A percentile compares a stretch with the other conserved stretches of the same genome.
Conservation (phyloP, 23 tunicate species). For the Diplosoma virens region DNA sequence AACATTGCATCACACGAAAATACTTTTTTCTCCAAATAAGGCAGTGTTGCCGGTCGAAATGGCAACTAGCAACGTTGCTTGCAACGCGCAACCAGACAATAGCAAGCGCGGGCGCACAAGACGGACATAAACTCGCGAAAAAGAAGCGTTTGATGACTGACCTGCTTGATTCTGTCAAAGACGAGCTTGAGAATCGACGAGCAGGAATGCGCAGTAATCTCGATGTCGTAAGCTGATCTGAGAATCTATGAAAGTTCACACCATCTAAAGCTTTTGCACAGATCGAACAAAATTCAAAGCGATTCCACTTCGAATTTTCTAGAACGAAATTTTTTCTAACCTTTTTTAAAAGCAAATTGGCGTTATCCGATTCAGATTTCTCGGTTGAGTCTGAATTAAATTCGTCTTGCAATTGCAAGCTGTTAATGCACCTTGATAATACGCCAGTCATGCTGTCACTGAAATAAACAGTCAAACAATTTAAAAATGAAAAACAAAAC, state of each 20-base stretch:
- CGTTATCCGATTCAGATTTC: conserved; percentile 13
- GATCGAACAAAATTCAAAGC: too few relatives aligned
- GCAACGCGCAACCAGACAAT: too few relatives aligned
- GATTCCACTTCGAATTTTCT: too few relatives aligned
- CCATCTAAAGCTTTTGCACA: too few relatives aligned
- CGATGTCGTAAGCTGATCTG: conserved; percentile 57
- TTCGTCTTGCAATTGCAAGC: conserved; percentile 30
- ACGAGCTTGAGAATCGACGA: conserved; percentile 40
- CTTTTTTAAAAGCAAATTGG: conserved; percentile 20
- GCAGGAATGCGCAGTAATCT: conserved; percentile 55
- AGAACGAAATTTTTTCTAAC: too few relatives aligned
- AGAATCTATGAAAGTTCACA: conserved; percentile 44
- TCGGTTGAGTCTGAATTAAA: conserved; percentile 6
- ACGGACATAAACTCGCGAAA: background rate
- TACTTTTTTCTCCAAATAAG: too few relatives aligned
- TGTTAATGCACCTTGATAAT: conserved; percentile 48
- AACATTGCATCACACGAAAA: too few relatives aligned
- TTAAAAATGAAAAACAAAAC: background rate
- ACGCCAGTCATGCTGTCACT: conserved; percentile 52
- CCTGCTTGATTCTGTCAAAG: conserved; percentile 61
- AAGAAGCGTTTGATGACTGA: background rate
- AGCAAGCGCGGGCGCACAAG: too few relatives aligned
- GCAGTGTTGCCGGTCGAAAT: too few relatives aligned
- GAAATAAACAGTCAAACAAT: background rate
- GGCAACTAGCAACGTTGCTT: too few relatives aligned